Percentiles rank a stretch among this genome's conserved stretches.
These are phyloP conservation scores for Falcaria lacertinaria DNA, from an alignment of 2,888 invertebrate genomes.

Conservation along the genomic window DNA sequence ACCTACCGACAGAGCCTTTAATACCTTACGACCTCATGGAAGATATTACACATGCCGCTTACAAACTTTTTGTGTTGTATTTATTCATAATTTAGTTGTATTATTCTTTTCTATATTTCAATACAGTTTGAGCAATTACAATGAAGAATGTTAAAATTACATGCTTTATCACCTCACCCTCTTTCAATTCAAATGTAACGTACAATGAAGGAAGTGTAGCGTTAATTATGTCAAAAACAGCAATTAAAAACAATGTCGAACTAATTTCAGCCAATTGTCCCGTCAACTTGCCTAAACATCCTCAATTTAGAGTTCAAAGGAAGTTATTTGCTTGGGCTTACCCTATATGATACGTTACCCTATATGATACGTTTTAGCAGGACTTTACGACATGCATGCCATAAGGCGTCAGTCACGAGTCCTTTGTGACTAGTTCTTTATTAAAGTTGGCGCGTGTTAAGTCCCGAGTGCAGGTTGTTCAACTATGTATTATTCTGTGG, in stretches of 20 bases:
- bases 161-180: neutral
- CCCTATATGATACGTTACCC: too few species aligned
- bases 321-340: slow-evolving; percentile 11
- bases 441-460: slow-evolving; percentile 37
- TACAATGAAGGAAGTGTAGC: neutral
- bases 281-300: slow-evolving; percentile 10
- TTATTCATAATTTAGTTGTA: too few species aligned
- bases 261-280: slow-evolving; percentile 1
- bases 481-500: neutral
- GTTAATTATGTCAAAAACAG: neutral
- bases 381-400: slow-evolving; percentile 22
- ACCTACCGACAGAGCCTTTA: neutral
- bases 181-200: neutral
- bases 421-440: slow-evolving; percentile 31
- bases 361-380: slow-evolving; percentile 12
- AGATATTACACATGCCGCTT: too few species aligned
- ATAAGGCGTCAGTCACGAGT: slow-evolving; percentile 48
- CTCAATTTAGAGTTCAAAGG: slow-evolving; percentile 10
- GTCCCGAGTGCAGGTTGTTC: slow-evolving; percentile 18
- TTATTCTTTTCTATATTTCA: too few species aligned
- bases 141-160: neutral
- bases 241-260: slow-evolving; percentile 2
- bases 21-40: neutral
- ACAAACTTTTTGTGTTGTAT: too few species aligned
- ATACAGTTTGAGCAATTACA: too few species aligned